Evolutionary conservation across 2,888 invertebrate species (phyloP), one percentile per base, ranked within the genome.

Genomic region (Drosophila birchii): DNA sequence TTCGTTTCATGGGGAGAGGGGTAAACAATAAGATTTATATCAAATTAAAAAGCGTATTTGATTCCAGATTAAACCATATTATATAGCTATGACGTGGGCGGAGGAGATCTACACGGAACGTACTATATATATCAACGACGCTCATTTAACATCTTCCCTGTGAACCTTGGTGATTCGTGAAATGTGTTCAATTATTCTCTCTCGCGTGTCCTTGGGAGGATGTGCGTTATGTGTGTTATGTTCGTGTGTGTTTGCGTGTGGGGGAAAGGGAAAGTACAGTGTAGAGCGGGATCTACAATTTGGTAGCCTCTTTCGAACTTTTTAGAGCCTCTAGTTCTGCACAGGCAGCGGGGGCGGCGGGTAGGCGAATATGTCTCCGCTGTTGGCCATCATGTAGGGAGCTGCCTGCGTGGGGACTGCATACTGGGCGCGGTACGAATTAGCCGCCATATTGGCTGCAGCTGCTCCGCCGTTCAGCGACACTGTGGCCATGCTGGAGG

Each of bases 311-410:
- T 74, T 51, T 54, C 57, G 53, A 67, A 76, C 72, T 51, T 29
- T 43, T 43, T 29, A 63, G 18, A 64, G 55, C 75, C 88, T 86
- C 81, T 60, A 92, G 78, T 92, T 92, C 81, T 91, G 91, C 83
- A 91, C 92, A 67, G 92, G 92, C 78, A 92, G 83, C 68, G 92
- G 92, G 51, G 92, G 92, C 75, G 92, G 92, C 66, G 92, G 92
- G 79, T 91, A 91, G 47, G 92, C 90, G 76, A 90, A 92, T 85
- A 91, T 90, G 72, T 87, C 90, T 45, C 84, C 90, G 36, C 86
- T 49, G 57, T 78, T 78, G 26, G 66, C 62, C 84, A 85, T 84
- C 69, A 87, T 83, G 43, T 85, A 85, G 57, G 78, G 69, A 16
- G 77, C 66, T 45, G 74, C 80, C 68, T 58, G 58, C 23, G 87